These are phyloP conservation scores for Pecten maximus DNA, from an alignment of 2,888 invertebrate species.

Conservation along the genomic window DNA sequence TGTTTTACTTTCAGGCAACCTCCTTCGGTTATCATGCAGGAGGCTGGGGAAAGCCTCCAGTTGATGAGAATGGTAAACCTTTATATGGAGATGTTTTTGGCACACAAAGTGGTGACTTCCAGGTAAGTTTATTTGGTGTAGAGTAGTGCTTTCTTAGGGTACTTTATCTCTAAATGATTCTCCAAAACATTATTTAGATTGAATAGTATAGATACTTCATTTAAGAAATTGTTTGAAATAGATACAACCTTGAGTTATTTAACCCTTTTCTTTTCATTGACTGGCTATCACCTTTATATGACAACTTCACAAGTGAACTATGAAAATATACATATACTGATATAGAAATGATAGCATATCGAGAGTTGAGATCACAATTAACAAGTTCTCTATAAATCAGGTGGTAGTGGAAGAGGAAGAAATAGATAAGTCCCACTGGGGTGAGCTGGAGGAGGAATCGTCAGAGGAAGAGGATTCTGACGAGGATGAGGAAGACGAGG, in stretches of 20 bases:
- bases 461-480: conserved; percentile 84
- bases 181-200: no score
- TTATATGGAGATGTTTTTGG: conserved; percentile 99
- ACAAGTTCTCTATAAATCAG: conserved; percentile 55
- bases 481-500: conserved; percentile 83
- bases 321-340: no score
- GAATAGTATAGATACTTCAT: no score
- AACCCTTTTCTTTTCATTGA: no score
- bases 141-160: no score
- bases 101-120: conserved; percentile 81
- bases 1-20: conserved; percentile 85
- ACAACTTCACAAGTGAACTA: no score
- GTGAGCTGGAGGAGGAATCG: conserved; percentile 96
- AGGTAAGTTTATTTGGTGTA: conserved; percentile 62
- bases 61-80: conserved; percentile 98
- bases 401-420: conserved; percentile 90
- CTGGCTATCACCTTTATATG: no score
- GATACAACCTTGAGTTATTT: no score
- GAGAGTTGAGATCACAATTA: not conserved
- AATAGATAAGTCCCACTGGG: conserved; percentile 97
- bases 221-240: no score
- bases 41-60: conserved; percentile 99
- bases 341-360: not conserved
- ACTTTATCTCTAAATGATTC: no score
- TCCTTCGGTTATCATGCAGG: conserved; percentile 99